Evolutionary conservation across 2,113 vertebrate species (phyloP).

Genomic region (Chaetorhynchus papuensis): DNA sequence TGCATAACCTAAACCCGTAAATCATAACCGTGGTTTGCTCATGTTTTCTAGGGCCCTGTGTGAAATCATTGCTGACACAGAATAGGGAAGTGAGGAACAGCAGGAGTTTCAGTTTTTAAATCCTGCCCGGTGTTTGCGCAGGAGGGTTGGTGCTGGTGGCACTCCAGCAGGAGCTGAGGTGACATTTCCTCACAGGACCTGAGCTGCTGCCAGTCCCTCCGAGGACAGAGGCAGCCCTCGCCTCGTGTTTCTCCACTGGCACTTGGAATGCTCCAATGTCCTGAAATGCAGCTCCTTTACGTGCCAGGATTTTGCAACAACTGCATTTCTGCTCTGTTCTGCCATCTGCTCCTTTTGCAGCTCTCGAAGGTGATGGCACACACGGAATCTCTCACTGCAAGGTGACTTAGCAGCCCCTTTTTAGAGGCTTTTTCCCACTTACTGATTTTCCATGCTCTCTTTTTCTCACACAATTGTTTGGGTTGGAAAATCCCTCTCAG

Average conservation of each 20-base stretch:
- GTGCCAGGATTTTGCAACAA: neutral
- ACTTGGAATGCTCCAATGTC: fast-evolving
- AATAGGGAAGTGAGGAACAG: neutral
- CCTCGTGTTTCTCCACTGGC: neutral
- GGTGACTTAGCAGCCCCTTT: neutral
- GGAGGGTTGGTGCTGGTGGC: neutral
- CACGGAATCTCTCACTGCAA: neutral
- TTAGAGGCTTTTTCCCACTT: neutral
- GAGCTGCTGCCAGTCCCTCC: neutral
- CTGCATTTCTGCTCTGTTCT: neutral
- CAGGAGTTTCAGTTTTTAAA: neutral
- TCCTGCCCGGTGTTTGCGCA: fast-evolving
- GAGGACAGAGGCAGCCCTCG: neutral
- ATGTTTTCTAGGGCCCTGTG: neutral
- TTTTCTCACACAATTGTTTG: neutral
- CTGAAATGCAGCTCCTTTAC: neutral
- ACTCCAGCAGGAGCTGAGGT: neutral
- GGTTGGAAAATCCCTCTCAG: neutral
- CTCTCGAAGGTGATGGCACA: neutral
- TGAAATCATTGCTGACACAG: neutral
- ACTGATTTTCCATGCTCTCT: fast-evolving
- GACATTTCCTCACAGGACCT: neutral
- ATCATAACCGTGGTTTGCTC: neutral
- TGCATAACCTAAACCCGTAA: constrained; percentile 9
- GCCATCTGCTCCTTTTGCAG: neutral